Evolutionary conservation across 2,113 vertebrate genomes (phyloP), one percentile per base, ranked within the genome.

Genomic region (Uropsilus gracilis): DNA sequence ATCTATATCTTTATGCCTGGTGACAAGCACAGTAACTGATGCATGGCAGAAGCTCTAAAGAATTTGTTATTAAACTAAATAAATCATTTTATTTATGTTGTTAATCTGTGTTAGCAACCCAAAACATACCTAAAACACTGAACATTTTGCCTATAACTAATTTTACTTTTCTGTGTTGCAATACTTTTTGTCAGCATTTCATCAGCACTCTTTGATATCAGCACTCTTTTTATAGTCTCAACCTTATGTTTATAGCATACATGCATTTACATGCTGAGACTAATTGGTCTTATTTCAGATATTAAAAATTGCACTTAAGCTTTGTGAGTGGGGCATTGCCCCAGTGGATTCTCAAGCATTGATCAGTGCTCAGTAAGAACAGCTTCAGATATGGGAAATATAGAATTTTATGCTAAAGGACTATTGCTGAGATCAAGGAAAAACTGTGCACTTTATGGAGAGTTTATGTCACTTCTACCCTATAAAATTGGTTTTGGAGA

Each of bases 141-240:
- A 90, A 87, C 5, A 12, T 9, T 94, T 87, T 90, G 30, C 44
- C 66, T 30, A 1, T 46, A 73, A 44, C 76, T 88, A 80, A 48
- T 86, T 96, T 96, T 81, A 86, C 90, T 90, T 92, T 89, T 92
- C 39, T 85, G 18, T 90, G 22, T 76, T 61, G 66, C 88, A 42
- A 81, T 50, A 71, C n/a, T 92, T 88, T 39, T 66, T 39, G 11
- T 81, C 53, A 59, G 85, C n/a, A 84, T 83, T 86, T 37, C 83
- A 77, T 83, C 42, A 90, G 84, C 87, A 75, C 37, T 10, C 68
- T 95, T 90, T 88, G 82, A 89, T 48, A 89, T 85, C 59, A 82
- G 44, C 68, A 73, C 30, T 91, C 63, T 72, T 76, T 88, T 73
- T 80, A 75, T 30, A 64, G 50, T 42, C 13, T 78, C 20, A 50